These are phyloP conservation scores for Idaea biselata DNA, from an alignment of 2,888 invertebrate species.

Conservation along the genomic window DNA sequence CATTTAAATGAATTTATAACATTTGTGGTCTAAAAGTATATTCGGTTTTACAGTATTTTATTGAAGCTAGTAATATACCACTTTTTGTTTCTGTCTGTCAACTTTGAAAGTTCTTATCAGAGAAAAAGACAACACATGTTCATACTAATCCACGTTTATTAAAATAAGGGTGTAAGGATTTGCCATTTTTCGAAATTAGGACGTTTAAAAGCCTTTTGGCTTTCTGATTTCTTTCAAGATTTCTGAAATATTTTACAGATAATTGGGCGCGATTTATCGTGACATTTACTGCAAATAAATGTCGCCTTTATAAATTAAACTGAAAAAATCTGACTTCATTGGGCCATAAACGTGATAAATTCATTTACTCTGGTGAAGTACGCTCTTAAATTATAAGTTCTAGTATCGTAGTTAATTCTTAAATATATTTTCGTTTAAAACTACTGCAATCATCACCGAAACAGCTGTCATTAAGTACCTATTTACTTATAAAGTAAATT, in stretches of 20 bases:
- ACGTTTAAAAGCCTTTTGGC: too few relatives aligned
- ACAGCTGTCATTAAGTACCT: constrained; percentile 3
- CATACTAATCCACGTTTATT: too few relatives aligned
- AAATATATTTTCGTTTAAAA: neutral
- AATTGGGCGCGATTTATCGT: neutral
- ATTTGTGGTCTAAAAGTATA: neutral
- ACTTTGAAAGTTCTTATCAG: too few relatives aligned
- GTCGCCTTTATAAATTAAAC: too few relatives aligned
- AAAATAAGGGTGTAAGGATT: too few relatives aligned
- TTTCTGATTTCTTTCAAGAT: too few relatives aligned
- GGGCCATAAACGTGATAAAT: neutral
- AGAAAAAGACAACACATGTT: too few relatives aligned
- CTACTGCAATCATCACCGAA: constrained; percentile 3
- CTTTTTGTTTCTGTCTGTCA: too few relatives aligned
- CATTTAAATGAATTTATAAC: neutral
- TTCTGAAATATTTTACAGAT: too few relatives aligned
- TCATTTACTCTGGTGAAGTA: neutral
- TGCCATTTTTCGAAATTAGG: too few relatives aligned
- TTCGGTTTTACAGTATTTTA: neutral
- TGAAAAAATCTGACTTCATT: neutral
- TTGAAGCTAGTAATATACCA: too few relatives aligned
- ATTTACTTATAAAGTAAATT: neutral
- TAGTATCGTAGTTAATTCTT: neutral
- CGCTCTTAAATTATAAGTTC: neutral
- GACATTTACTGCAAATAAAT: too few relatives aligned